phyloP scores from a whole-genome alignment of 2,888 invertebrate species.

The Phortica magna region DNA sequence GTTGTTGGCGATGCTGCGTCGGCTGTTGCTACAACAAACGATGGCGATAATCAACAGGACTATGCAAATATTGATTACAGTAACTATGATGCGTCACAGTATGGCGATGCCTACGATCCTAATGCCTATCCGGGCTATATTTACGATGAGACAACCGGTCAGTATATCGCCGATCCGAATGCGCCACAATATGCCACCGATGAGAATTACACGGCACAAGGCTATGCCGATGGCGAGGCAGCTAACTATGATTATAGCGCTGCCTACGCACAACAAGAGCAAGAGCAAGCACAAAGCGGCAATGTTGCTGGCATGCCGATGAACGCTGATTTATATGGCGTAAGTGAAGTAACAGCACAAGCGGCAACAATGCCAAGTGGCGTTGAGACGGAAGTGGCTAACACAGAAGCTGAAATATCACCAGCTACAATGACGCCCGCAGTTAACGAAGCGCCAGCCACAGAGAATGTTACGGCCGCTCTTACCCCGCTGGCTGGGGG shows the following conservation, averaged over 20 bases:
- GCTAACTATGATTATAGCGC: conserved; percentile 57
- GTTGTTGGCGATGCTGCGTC: conserved; percentile 23
- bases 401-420: conserved; percentile 40
- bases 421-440: conserved; percentile 47
- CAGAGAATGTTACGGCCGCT: conserved; percentile 28
- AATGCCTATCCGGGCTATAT: conserved; percentile 75
- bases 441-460: conserved; percentile 37
- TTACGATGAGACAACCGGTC: conserved; percentile 73
- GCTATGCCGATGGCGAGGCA: conserved; percentile 53
- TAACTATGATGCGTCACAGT: conserved; percentile 73
- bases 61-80: conserved; percentile 70
- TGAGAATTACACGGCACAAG: conserved; percentile 61
- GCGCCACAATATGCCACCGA: conserved; percentile 61
- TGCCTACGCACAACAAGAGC: conserved; percentile 51
- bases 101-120: conserved; percentile 68
- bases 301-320: conserved; percentile 24
- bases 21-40: conserved; percentile 28
- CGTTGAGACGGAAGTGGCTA: neutral
- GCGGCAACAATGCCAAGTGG: conserved; percentile 42
- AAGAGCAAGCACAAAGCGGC: conserved; percentile 39
- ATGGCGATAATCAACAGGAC: conserved; percentile 54
- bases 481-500: conserved; percentile 35
- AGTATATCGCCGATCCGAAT: conserved; percentile 72
- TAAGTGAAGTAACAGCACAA: conserved; percentile 31
- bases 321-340: neutral